These are phyloP conservation scores for Oxyteleia sp. DNA, from an alignment of 2,888 invertebrate genomes.

Conservation along the genomic window DNA sequence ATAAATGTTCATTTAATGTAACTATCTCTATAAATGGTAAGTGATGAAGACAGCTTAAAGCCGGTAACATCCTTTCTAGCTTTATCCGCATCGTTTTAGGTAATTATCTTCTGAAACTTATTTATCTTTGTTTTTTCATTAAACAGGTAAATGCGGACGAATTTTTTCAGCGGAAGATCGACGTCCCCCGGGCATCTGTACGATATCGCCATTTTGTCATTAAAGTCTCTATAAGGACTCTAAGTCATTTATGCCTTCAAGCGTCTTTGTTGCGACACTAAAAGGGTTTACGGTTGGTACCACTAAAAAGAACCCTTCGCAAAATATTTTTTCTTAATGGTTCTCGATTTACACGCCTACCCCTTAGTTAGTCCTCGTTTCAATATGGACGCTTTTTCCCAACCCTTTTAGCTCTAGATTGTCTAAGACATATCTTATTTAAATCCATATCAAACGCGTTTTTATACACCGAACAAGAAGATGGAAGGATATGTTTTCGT, in stretches of 20 bases:
- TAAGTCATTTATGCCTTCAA: conserved; percentile 82
- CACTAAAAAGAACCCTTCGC: conserved; percentile 84
- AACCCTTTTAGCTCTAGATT: conserved; percentile 65
- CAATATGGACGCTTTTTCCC: conserved; percentile 49
- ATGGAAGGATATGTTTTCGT: no score
- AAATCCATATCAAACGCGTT: no score
- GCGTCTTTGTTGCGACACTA: conserved; percentile 75
- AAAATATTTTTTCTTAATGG: conserved; percentile 88
- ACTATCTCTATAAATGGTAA: no score
- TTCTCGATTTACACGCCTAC: conserved; percentile 79
- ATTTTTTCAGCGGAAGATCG: conserved; percentile 44
- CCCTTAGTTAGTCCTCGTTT: conserved; percentile 69
- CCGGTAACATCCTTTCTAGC: no score
- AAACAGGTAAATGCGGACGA: conserved; percentile 20
- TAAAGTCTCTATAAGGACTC: conserved; percentile 82
- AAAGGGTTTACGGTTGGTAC: conserved; percentile 81
- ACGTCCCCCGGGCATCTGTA: conserved; percentile 50
- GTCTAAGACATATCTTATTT: no score
- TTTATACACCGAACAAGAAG: no score
- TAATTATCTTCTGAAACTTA: no score
- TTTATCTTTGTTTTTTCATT: neutral
- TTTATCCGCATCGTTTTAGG: no score
- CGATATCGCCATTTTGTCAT: conserved; percentile 84
- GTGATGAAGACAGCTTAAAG: no score
- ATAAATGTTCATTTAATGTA: no score